These are phyloP conservation scores for Carlito syrichta DNA, from an alignment of 2,113 vertebrate genomes.

Conservation along the genomic window DNA sequence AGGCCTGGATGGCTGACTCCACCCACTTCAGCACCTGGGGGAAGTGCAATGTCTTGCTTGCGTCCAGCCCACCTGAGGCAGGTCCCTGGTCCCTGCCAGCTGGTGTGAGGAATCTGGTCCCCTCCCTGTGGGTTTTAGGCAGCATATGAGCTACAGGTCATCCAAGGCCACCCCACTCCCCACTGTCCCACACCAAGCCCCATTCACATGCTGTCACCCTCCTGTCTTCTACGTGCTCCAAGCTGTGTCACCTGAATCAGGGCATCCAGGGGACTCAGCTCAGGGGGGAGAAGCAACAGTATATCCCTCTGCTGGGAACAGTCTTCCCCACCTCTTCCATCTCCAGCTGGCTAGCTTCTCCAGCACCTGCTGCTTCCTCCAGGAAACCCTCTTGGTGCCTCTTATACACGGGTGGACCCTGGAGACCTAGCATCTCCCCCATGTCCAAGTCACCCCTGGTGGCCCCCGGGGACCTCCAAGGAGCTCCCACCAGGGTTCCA, in stretches of 20 bases:
- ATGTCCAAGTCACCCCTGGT: neutral
- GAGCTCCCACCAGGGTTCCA: too few relatives aligned
- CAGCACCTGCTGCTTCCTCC: neutral
- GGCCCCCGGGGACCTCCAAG: neutral
- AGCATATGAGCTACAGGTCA: neutral
- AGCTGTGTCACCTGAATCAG: neutral
- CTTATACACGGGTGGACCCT: neutral
- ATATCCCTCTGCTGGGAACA: neutral
- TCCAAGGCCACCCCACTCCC: too few relatives aligned
- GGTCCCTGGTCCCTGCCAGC: neutral
- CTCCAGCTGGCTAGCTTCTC: neutral
- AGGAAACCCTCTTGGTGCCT: neutral
- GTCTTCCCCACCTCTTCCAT: neutral
- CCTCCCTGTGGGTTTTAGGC: neutral
- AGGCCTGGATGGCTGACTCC: slow-evolving; percentile 91
- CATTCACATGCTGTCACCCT: neutral
- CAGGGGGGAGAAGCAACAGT: accelerated
- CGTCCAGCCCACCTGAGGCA: neutral
- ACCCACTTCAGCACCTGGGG: slow-evolving; percentile 95
- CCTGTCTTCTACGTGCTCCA: neutral
- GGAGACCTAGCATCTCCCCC: neutral
- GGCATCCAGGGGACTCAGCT: neutral
- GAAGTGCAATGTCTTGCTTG: accelerated
- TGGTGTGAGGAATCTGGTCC: neutral
- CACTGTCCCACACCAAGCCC: neutral